Percentiles rank a stretch among this genome's conserved stretches.
phyloP scores from a whole-genome alignment of 2,113 vertebrate genomes.

The Colinus virginianus region DNA sequence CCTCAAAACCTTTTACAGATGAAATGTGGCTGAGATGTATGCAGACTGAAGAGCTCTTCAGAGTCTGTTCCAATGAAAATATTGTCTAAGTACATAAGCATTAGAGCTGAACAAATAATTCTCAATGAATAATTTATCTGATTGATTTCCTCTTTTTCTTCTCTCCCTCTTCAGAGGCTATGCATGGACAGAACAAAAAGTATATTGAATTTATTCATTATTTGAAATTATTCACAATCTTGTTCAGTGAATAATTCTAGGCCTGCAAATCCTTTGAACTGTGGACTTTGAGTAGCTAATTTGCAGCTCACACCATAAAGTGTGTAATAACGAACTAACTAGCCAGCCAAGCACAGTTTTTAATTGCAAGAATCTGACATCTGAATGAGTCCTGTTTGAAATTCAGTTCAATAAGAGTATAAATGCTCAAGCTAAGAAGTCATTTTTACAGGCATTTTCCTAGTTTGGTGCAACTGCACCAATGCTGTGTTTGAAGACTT shows the following conservation, averaged over 20 bases:
- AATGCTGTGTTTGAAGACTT: slow-evolving; percentile 4
- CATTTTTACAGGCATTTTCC: slow-evolving; percentile 37
- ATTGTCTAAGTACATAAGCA: slow-evolving; percentile 74
- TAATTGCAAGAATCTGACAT: slow-evolving; percentile 62
- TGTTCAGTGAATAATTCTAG: slow-evolving; percentile 73
- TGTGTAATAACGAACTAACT: slow-evolving; percentile 54
- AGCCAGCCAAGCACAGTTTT: slow-evolving; percentile 48
- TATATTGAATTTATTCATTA: slow-evolving; percentile 76
- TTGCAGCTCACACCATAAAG: slow-evolving; percentile 59
- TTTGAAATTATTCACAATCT: slow-evolving; percentile 75
- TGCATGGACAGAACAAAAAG: slow-evolving; percentile 65
- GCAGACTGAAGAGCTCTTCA: slow-evolving; percentile 73
- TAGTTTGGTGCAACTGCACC: not conserved
- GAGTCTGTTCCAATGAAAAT: slow-evolving; percentile 73
- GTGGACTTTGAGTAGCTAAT: slow-evolving; percentile 60
- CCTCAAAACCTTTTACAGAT: slow-evolving; percentile 41
- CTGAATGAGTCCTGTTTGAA: slow-evolving; percentile 54
- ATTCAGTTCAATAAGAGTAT: slow-evolving; percentile 39
- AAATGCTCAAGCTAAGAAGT: slow-evolving; percentile 47
- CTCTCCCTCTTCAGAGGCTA: slow-evolving; percentile 58
- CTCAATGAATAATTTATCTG: slow-evolving; percentile 73
- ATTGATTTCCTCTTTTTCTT: slow-evolving; percentile 73
- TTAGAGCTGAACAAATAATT: slow-evolving; percentile 77
- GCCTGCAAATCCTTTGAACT: slow-evolving; percentile 65
- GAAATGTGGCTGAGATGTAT: slow-evolving; percentile 57